Evolutionary conservation across 2,113 vertebrate species (phyloP).

Genomic region (Aegithalos caudatus): DNA sequence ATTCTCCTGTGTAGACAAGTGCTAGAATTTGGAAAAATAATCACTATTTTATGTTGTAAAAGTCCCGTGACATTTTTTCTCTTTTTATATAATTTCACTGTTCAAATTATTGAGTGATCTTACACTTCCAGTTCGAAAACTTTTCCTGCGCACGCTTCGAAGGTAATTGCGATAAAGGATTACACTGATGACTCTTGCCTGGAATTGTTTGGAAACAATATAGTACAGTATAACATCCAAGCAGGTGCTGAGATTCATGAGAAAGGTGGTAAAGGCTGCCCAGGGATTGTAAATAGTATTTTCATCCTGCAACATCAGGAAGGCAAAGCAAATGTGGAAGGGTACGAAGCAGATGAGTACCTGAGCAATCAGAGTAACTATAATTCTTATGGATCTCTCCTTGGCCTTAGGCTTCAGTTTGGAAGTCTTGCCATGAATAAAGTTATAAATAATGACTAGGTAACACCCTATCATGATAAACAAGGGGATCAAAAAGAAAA

Average conservation of each 20-base stretch:
- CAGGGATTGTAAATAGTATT: conserved; percentile 74
- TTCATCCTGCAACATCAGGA: conserved; percentile 75
- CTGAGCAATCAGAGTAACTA: conserved; percentile 88
- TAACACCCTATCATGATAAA: conserved; percentile 93
- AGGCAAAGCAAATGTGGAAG: conserved; percentile 85
- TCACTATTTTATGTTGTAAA: background rate
- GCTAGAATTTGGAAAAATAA: background rate
- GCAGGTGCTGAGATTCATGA: conserved; percentile 95
- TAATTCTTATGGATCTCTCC: conserved; percentile 93
- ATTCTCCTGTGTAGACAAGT: background rate
- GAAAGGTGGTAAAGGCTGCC: conserved; percentile 89
- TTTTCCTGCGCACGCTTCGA: conserved; percentile 90
- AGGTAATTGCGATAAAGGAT: conserved; percentile 95
- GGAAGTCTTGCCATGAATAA: conserved; percentile 86
- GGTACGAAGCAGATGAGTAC: conserved; percentile 91
- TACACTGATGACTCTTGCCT: conserved; percentile 93
- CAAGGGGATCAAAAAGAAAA: conserved; percentile 90
- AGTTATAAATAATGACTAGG: conserved; percentile 85
- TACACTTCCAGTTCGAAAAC: conserved; percentile 82
- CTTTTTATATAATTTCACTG: conserved; percentile 84
- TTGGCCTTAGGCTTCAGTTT: conserved; percentile 94
- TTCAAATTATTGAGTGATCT: conserved; percentile 90
- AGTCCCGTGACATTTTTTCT: background rate
- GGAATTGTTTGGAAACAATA: conserved; percentile 97
- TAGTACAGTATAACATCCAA: conserved; percentile 95